Evolutionary conservation across 2,888 invertebrate genomes (phyloP), one percentile per base, ranked within the genome.

Genomic region (Branchipolynoe longqiensis): DNA sequence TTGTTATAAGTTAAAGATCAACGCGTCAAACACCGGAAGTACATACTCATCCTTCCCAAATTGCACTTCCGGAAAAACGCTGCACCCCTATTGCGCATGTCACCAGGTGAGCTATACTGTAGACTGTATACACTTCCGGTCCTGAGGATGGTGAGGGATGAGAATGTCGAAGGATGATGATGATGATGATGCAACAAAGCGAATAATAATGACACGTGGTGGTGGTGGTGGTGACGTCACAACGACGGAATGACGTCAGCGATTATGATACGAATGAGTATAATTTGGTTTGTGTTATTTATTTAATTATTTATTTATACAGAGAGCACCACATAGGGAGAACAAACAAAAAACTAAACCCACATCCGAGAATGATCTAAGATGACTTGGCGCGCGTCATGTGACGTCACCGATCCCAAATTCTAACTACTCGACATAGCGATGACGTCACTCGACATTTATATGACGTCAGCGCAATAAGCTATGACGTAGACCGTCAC

Each of bases 311-410:
- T n/a, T n/a, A n/a, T n/a, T n/a, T n/a, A n/a, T 73, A 73, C 28
- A 78, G 78, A 78, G 78, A 78, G 78, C 78, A 78, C 78, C 78
- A 78, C 78, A 28, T 78, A 78, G 78, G 48, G n/a, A n/a, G n/a
- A n/a, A n/a, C n/a, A n/a, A n/a, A n/a, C n/a, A 54, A 78, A 78
- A 78, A 69, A 69, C 1, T 78, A 78, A n/a, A n/a, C n/a, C n/a
- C n/a, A 78, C 78, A 78, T 25, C 48, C 48, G 78, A 48, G 48
- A 78, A 12, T n/a, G 48, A 78, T 38, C 69, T 69, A 69, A 69
- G 69, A 4, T 69, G 38, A 33, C 69, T 33, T 3, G 36, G 62
- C 38, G 69, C 69, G 36, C 2, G 38, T 38, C n/a, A n/a, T n/a
- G n/a, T 69, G 12, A 33, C 36, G 36, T 1, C 58, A 58, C n/a